Conservation (phyloP, 2,797 vertebrate genomes). For the Clarias platycephalus region DNA sequence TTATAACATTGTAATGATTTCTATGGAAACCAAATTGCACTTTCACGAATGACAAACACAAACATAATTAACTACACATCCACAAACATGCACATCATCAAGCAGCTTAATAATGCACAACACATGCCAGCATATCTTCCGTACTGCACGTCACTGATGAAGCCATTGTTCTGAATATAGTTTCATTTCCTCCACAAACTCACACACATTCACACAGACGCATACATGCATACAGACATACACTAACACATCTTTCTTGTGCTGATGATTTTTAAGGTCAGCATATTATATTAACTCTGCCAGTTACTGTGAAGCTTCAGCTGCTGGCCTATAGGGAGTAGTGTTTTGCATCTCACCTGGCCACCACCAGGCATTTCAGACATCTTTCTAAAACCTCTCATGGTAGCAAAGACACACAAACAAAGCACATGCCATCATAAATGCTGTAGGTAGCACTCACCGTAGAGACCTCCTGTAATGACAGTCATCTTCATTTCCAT, state of each 20-base stretch:
- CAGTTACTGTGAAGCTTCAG: constrained; percentile 65
- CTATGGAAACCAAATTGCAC: constrained; percentile 16
- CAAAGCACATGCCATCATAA: constrained; percentile 61
- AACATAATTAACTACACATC: constrained; percentile 5
- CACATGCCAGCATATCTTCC: neutral
- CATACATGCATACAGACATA: neutral
- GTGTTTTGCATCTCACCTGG: constrained; percentile 60
- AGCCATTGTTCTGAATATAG: neutral
- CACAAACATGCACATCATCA: constrained; percentile 8
- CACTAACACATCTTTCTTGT: constrained; percentile 55
- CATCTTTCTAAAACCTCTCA: constrained; percentile 65
- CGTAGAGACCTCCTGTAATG: constrained; percentile 66
- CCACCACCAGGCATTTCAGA: constrained; percentile 66
- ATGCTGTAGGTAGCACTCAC: constrained; percentile 68
- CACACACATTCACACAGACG: neutral
- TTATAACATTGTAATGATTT: constrained; percentile 25
- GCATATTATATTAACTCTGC: constrained; percentile 52
- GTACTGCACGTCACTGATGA: neutral
- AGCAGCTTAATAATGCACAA: neutral
- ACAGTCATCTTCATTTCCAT: constrained; percentile 67
- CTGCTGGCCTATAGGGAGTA: constrained; percentile 60
- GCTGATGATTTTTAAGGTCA: constrained; percentile 73
- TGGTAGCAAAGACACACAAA: constrained; percentile 67
- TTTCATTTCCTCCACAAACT: neutral
- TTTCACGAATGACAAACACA: neutral